phyloP scores from a whole-genome alignment of 2,113 vertebrate species.

The Scatophagus argus region DNA sequence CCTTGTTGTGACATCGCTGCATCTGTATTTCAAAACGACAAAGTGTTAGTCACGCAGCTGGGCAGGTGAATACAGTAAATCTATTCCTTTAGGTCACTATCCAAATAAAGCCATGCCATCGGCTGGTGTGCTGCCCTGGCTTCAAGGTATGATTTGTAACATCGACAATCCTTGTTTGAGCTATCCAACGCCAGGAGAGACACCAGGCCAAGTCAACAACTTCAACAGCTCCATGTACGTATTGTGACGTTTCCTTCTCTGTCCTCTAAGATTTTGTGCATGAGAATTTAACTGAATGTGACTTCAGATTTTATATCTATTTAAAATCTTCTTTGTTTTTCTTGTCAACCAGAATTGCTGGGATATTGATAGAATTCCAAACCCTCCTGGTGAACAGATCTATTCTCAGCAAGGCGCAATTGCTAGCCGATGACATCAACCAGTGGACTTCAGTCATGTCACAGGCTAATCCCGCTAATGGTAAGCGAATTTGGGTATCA shows the following conservation, averaged over 20 bases:
- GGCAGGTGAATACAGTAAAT: background rate
- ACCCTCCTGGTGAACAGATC: constrained; percentile 67
- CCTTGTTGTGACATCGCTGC: background rate
- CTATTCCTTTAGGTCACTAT: constrained; percentile 89
- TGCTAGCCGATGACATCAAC: constrained; percentile 71
- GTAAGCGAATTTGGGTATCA: constrained; percentile 44
- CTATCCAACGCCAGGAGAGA: constrained; percentile 94
- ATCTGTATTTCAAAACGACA: background rate
- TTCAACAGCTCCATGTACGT: constrained; percentile 95
- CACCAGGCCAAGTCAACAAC: constrained; percentile 95
- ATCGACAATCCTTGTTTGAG: constrained; percentile 94
- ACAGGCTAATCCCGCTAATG: constrained; percentile 45
- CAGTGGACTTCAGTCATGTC: constrained; percentile 69
- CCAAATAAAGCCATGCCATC: constrained; percentile 99
- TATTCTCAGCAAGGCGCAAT: constrained; percentile 57
- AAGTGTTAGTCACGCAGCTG: background rate
- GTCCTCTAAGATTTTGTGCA: background rate
- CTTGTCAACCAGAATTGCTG: constrained; percentile 68
- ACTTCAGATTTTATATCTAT: background rate
- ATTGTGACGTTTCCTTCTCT: background rate
- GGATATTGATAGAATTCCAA: constrained; percentile 80
- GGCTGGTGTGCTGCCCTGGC: constrained; percentile 94
- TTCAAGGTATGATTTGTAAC: constrained; percentile 97
- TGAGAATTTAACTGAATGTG: background rate
- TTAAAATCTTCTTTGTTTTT: background rate